A percentile compares a stretch with the other conserved stretches of the same genome.
These are phyloP conservation scores for Chrysolina oricalcia DNA, from an alignment of 2,888 invertebrate species.

Conservation along the genomic window DNA sequence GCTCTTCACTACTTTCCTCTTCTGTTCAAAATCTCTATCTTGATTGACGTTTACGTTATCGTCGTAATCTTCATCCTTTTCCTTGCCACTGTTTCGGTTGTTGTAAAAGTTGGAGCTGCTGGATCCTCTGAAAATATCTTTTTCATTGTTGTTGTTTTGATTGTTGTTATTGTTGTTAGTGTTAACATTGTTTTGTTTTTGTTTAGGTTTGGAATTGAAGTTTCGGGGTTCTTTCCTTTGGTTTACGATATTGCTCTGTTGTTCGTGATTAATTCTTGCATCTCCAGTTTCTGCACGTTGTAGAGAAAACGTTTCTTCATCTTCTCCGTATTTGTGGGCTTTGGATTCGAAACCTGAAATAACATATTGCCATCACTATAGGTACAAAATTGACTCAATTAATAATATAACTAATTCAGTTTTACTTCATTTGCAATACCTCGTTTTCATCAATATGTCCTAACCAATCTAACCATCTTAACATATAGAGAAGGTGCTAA, in stretches of 20 bases:
- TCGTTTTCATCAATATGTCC: too few relatives aligned
- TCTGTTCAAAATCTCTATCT: conserved; percentile 69
- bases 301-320: conserved; percentile 82
- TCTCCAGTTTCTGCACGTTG: conserved; percentile 83
- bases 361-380: background rate
- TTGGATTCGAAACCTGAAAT: conserved; percentile 78
- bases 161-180: conserved; percentile 53
- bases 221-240: conserved; percentile 66
- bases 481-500: too few relatives aligned
- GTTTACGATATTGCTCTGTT: conserved; percentile 68
- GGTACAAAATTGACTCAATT: too few relatives aligned
- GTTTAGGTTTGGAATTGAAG: conserved; percentile 62
- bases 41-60: conserved; percentile 72
- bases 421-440: too few relatives aligned
- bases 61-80: conserved; percentile 74
- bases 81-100: conserved; percentile 77
- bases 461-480: too few relatives aligned
- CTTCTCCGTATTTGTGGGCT: conserved; percentile 77
- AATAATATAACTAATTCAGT: too few relatives aligned
- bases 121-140: conserved; percentile 80
- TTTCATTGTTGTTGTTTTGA: conserved; percentile 60
- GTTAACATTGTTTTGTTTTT: conserved; percentile 36
- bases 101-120: conserved; percentile 86
- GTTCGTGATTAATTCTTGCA: conserved; percentile 68
- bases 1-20: conserved; percentile 70